Percentiles rank a stretch among this genome's conserved stretches.
Conservation (phyloP, 1,140 invertebrate species). For the Kradibia gibbosae region DNA sequence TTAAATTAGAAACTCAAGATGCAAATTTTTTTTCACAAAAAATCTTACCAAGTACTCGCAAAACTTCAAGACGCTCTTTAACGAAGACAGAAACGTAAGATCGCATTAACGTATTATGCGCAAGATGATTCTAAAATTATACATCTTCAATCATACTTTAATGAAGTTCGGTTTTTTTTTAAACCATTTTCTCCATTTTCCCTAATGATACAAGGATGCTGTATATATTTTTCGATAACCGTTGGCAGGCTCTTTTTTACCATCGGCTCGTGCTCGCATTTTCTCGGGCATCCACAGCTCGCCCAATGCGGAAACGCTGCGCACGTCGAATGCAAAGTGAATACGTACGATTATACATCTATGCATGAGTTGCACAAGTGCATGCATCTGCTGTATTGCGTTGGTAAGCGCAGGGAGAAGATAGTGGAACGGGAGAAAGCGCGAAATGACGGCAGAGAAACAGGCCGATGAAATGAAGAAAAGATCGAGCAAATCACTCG, state of each 20-base stretch:
- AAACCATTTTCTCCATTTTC: not conserved
- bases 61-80: not conserved
- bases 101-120: not conserved
- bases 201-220: not conserved
- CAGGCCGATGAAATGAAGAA: not conserved
- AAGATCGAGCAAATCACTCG: conserved; percentile 37
- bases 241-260: not conserved
- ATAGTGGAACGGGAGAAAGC: not conserved
- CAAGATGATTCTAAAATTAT: not conserved
- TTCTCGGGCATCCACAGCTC: not conserved
- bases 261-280: not conserved
- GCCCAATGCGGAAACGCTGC: not conserved
- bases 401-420: not conserved
- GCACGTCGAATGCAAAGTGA: conserved; percentile 21
- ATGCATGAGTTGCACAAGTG: conserved; percentile 16
- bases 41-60: not conserved
- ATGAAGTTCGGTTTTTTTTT: not conserved
- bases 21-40: not conserved
- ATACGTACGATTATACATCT: conserved; percentile 7
- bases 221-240: not conserved
- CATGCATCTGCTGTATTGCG: not conserved
- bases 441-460: not conserved
- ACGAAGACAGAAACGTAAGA: not conserved
- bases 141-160: conserved; percentile 2
- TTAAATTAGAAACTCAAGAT: not conserved